Conservation (phyloP, 2,797 vertebrate species). For the Acrocephalus scirpaceus region DNA sequence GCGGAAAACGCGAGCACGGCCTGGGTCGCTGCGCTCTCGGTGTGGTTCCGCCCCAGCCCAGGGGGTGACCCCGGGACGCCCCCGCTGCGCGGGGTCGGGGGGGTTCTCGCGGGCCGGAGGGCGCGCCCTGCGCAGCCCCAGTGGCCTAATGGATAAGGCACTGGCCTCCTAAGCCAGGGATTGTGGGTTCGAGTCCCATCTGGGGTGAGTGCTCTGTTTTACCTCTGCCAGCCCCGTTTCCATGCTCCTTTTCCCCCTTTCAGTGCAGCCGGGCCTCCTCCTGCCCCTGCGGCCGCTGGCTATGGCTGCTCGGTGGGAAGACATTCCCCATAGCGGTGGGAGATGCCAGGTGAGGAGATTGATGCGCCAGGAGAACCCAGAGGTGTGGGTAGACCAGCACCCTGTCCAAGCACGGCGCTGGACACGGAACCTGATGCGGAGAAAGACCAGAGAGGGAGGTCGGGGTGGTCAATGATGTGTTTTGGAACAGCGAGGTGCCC, state of each 20-base stretch:
- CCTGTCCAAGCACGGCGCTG: accelerated
- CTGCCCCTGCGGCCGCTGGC: accelerated
- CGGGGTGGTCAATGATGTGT: accelerated
- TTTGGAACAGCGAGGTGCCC: accelerated
- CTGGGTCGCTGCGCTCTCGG: accelerated
- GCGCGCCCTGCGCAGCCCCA: neutral
- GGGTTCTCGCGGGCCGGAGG: neutral
- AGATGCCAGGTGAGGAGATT: accelerated
- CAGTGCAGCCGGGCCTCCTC: accelerated
- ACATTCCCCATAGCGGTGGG: accelerated
- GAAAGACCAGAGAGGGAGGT: too few relatives aligned
- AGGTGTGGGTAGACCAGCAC: accelerated
- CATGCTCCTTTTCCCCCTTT: accelerated
- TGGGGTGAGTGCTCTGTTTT: accelerated
- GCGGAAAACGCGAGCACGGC: accelerated
- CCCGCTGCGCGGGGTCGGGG: neutral
- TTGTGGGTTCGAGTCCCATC: conserved; percentile 73
- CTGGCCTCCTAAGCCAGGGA: conserved; percentile 72
- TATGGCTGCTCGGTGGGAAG: neutral
- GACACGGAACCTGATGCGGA: accelerated
- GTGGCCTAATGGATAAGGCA: conserved; percentile 76
- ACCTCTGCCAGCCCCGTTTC: accelerated
- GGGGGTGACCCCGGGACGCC: accelerated
- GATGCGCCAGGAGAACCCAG: accelerated
- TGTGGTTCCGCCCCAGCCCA: accelerated